phyloP scores from a whole-genome alignment of 2,888 invertebrate genomes.

The Athripsodes cinereus region DNA sequence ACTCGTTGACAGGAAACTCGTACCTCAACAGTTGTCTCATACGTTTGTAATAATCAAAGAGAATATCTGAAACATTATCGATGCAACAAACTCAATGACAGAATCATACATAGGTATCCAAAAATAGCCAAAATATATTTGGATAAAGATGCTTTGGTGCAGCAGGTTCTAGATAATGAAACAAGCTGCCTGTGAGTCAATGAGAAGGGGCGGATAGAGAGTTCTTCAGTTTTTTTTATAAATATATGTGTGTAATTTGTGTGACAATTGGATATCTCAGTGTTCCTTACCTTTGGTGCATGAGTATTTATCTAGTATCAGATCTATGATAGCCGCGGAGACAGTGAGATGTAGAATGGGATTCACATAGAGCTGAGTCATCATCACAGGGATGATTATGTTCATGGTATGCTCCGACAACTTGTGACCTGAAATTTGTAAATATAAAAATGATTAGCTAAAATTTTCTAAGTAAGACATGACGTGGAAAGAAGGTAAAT shows the following conservation, averaged over 20 bases:
- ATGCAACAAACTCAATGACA: constrained; percentile 7
- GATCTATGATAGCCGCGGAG: constrained; percentile 53
- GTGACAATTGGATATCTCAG: too few relatives aligned
- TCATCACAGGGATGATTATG: constrained; percentile 61
- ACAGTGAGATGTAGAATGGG: constrained; percentile 65
- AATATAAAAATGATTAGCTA: not conserved
- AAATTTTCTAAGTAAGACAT: too few relatives aligned
- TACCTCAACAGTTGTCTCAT: constrained; percentile 52
- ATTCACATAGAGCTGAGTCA: constrained; percentile 71
- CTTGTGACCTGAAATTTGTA: constrained; percentile 48
- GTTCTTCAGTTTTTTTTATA: too few relatives aligned
- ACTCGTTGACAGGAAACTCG: constrained; percentile 59
- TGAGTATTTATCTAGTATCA: not conserved
- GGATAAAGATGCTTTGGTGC: too few relatives aligned
- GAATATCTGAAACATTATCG: constrained; percentile 40
- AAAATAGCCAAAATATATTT: too few relatives aligned
- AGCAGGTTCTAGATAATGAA: too few relatives aligned
- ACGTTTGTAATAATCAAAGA: constrained; percentile 43
- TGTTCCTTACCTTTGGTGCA: not conserved
- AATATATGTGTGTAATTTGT: not conserved
- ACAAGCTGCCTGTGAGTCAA: too few relatives aligned
- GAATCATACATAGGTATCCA: too few relatives aligned
- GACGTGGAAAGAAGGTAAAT: too few relatives aligned
- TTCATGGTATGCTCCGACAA: constrained; percentile 62
- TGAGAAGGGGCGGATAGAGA: too few relatives aligned